Evolutionary conservation across 2,888 invertebrate species (phyloP), one percentile per base, ranked within the genome.

Genomic region (Aphodius sticticus): DNA sequence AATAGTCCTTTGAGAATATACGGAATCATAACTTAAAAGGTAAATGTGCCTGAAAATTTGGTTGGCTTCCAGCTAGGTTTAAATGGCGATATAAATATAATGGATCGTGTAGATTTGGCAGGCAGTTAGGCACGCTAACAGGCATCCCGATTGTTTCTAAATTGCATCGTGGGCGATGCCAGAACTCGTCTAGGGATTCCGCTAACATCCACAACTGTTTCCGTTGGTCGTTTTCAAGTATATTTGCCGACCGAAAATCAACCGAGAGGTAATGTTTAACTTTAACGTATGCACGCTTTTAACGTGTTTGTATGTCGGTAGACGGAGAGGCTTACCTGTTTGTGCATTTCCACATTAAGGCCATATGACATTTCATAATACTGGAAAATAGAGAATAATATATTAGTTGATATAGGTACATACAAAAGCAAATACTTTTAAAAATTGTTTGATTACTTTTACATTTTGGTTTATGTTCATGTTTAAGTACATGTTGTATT

Each of bases 341-440:
- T 98, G 91, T 97, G 97, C 96, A 98, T 97, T 92, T 98, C 98
- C 89, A 97, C 97, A 91, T 97, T 97, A 91, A 98, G 94, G 87
- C 97, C 97, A 91, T 97, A 97, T 80, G 97, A 97, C 97, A 98
- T 97, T 93, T 98, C 98, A 92, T 97, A 97, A 92, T 97, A 98
- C 97, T 97, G 95, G 87, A 95, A 96, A 90, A 91, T 88, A 91
- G 90, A 91, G 88, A 91, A 91, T 91, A 83, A 82, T 82, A 83
- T 83, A 81, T 26, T 26, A 26, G 26, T 26, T 26, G 26, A 26
- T 26, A 26, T 26, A 26, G 26, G 26, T 26, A 26, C 26, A 26
- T 26, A 26, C 26, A 26, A 26, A 26, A 26, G 26, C 26, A 26
- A 2, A 26, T 26, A 3, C 26, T 26, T 26, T 26, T 26, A 26